Evolutionary conservation across 2,797 vertebrate species (phyloP), one percentile per base, ranked within the genome.

Genomic region (Mallotus villosus): DNA sequence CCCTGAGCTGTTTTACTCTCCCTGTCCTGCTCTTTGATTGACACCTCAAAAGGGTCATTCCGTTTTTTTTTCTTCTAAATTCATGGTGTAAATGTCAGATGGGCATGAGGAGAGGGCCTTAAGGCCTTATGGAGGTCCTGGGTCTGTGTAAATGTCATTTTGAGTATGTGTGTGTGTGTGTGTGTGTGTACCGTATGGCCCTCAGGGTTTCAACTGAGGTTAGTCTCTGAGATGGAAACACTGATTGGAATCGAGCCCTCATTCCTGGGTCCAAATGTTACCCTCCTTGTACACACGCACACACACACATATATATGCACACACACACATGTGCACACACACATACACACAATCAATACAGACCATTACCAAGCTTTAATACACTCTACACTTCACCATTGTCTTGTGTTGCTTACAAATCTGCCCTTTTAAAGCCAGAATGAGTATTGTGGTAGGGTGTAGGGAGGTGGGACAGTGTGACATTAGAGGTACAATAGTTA

Each of bases 51-150:
- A 16, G 61, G 61, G 63, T 64, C 61, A 66, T 58, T 74, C 41
- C 51, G 8, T 51, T 32, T 27, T 16, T 27, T 17, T 46, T 55
- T n/a, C n/a, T 59, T 67, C 76, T 59, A 63, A 74, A 74, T 72
- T 70, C 49, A 6, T 14, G 37, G 57, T 70, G 58, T 72, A 78
- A 81, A 78, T 81, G 77, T 81, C 74, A 81, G 58, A 60, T 66
- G 71, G 76, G 9, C 29, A 61, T 24, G 37, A 78, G 37, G 32
- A 64, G 46, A 66, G 63, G 27, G 46, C 76, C 69, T 67, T 61
- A 62, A 70, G 72, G 74, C 58, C 46, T 76, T 61, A 71, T 73
- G 17, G 51, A 62, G 70, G 51, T 58, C 65, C 46, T 51, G 55
- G 59, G 67, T 69, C 12, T 60, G 25, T 57, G 51, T 58, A 27